Evolutionary conservation across 2,797 vertebrate species (phyloP).

Genomic region (Anguilla pacifica): DNA sequence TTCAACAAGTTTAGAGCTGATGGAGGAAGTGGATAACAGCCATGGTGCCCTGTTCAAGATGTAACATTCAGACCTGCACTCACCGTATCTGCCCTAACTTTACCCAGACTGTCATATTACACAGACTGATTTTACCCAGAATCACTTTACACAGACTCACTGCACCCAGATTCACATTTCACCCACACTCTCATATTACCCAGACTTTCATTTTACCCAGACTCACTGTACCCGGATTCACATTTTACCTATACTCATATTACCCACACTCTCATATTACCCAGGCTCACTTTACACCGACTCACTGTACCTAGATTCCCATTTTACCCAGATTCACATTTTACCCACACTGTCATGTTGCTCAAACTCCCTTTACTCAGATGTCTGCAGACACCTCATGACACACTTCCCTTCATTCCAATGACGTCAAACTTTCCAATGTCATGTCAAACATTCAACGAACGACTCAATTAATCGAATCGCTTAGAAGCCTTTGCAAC

Average conservation of each 20-base stretch:
- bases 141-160: not conserved
- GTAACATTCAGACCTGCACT: not conserved
- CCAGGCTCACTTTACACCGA: not conserved
- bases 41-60: not conserved
- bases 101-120: not conserved
- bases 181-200: not conserved
- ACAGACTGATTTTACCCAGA: not conserved
- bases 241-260: not conserved
- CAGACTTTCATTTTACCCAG: not conserved
- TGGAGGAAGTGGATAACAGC: not conserved
- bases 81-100: slow-evolving; percentile 17
- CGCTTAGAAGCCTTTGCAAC: not conserved
- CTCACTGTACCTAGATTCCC: slow-evolving; percentile 24
- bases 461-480: not conserved
- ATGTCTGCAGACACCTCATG: not conserved
- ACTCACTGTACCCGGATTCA: not conserved
- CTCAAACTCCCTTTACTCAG: not conserved
- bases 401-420: not conserved
- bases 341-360: slow-evolving; percentile 22
- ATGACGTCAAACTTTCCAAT: not conserved
- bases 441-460: not conserved
- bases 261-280: not conserved
- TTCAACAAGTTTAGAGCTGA: not conserved
- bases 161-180: not conserved
- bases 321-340: slow-evolving; percentile 26